Percentiles rank a stretch among this genome's conserved stretches.
Conservation (phyloP, 1,140 invertebrate genomes). For the Eulimnadia texana region DNA sequence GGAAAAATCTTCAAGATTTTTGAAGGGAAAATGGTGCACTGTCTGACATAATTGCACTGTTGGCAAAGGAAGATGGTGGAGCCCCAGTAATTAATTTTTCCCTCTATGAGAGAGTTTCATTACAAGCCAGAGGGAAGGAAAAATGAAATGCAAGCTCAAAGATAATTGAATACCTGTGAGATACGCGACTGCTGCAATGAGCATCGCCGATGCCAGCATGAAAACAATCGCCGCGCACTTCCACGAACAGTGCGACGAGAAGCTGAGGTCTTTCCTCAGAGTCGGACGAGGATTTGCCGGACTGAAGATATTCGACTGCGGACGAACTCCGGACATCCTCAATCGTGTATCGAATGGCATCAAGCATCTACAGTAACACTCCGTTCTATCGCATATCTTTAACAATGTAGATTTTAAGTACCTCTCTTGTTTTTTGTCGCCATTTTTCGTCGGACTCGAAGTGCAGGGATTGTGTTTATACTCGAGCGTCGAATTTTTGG, state of each 20-base stretch:
- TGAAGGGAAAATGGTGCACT: not conserved
- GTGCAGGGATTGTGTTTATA: constrained; percentile 64
- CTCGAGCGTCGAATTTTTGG: constrained; percentile 72
- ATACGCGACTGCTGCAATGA: constrained; percentile 67
- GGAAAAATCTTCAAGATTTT: too few species aligned
- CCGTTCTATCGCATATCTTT: too few species aligned
- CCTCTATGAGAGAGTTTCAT: too few species aligned
- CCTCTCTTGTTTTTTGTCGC: constrained; percentile 22
- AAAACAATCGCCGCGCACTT: constrained; percentile 74
- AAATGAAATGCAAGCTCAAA: too few species aligned
- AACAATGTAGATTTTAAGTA: too few species aligned
- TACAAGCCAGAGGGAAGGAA: too few species aligned
- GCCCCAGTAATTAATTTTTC: too few species aligned
- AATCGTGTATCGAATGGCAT: constrained; percentile 42
- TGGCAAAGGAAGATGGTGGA: not conserved
- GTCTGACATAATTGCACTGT: not conserved
- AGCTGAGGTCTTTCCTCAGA: constrained; percentile 39
- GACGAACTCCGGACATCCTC: constrained; percentile 19
- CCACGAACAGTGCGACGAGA: constrained; percentile 67
- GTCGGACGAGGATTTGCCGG: constrained; percentile 52
- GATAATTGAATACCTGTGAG: constrained; percentile 62
- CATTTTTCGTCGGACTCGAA: constrained; percentile 58
- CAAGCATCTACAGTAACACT: constrained; percentile 33
- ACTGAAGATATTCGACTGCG: constrained; percentile 40
- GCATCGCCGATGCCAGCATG: constrained; percentile 60